A percentile compares a stretch with the other conserved stretches of the same genome.
These are phyloP conservation scores for Branchipolynoe longqiensis DNA, from an alignment of 2,888 invertebrate species.

Conservation along the genomic window DNA sequence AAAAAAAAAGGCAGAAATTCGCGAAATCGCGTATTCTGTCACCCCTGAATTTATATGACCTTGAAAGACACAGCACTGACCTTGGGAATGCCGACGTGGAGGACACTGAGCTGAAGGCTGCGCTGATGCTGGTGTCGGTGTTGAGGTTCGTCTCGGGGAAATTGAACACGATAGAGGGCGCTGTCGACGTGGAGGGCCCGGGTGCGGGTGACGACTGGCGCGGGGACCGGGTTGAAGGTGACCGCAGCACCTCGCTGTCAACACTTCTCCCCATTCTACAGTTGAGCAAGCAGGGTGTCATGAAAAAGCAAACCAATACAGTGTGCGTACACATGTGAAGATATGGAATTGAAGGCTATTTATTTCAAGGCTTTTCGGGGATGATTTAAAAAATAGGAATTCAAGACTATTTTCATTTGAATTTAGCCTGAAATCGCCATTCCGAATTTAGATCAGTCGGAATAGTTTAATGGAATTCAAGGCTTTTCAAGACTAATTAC, in stretches of 20 bases:
- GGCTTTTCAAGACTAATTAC: too few relatives aligned
- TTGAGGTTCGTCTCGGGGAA: too few relatives aligned
- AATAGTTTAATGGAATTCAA: neutral
- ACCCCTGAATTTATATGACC: too few relatives aligned
- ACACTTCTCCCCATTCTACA: conserved; percentile 33
- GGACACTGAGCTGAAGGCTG: neutral
- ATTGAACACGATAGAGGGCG: neutral
- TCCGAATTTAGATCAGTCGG: neutral
- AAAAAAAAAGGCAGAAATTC: too few relatives aligned
- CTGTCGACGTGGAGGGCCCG: conserved; percentile 4
- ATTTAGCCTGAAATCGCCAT: neutral
- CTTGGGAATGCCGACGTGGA: too few relatives aligned
- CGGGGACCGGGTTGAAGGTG: neutral
- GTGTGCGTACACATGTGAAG: neutral
- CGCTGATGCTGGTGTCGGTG: too few relatives aligned
- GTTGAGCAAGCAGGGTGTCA: neutral
- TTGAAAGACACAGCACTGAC: too few relatives aligned
- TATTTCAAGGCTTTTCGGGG: neutral
- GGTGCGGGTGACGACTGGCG: neutral
- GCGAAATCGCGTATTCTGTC: too few relatives aligned
- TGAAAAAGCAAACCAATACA: neutral
- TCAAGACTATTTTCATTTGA: neutral
- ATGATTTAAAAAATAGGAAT: neutral
- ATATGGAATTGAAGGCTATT: too few relatives aligned
- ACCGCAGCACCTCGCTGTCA: conserved; percentile 8